Base-by-base conservation (phyloP, 2,797 vertebrate species). In the Paratrypauchen microcephalus region DNA sequence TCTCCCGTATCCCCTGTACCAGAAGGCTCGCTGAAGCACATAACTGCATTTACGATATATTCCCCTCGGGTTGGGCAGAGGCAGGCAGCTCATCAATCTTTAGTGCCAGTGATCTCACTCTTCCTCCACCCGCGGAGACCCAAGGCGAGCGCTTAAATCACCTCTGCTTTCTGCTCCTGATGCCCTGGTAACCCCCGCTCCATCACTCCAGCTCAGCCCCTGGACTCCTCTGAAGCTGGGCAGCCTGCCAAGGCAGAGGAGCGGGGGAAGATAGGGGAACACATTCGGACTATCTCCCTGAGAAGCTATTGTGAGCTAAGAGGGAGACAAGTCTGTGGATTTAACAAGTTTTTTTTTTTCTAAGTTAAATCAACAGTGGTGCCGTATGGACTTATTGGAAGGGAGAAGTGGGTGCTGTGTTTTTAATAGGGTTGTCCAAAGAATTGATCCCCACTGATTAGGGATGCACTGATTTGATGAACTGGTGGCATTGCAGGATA, bases 31-130 rank as follows among this genome's bases (percentile, higher is more conserved):
- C 45, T 71, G 59, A 81, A 79, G 66, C 76, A 74, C 74, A 84
- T 78, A 79, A 84, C 73, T 83, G 59, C 80, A 72, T 82, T 78
- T 76, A 64, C 57, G 72, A 73, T 86, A 79, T 86, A 79, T 75
- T 69, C 74, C 79, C 5, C 0, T 48, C 70, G 64, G 75, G 75
- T 79, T 66, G 71, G 69, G 57, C 76, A 32, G 62, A 77, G 67
- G 71, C 67, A 41, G 58, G 61, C 56, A 76, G 63, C 79, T 82
- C 80, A 80, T 87, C 76, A 64, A 76, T 85, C 75, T 80, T 79
- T 71, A 77, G 81, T 54, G 23, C 72, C 64, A 70, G 75, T 70
- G 76, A 87, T 77, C 68, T 78, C 70, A 85, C 77, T 79, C 76
- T 83, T 54, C 24, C 57, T 63, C 57, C 69, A 65, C 78, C 68